Evolutionary conservation across 2,113 vertebrate species (phyloP).

Genomic region (Pao palembangensis): DNA sequence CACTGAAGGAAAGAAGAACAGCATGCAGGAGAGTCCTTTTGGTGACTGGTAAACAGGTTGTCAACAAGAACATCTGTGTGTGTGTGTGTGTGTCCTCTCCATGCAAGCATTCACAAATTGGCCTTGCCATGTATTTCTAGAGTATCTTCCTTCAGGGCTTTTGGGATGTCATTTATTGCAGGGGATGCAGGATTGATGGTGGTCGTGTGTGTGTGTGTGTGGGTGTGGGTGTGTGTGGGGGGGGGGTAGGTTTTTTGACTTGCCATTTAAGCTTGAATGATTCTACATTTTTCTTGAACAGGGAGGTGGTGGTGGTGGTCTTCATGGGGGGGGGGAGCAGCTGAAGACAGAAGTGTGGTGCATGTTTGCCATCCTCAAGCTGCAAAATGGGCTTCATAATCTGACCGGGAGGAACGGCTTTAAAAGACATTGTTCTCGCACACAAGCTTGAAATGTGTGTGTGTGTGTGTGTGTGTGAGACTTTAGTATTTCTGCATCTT

Average conservation of each 20-base stretch:
- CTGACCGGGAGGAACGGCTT: background rate
- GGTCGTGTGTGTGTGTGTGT: background rate
- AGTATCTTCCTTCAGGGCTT: constrained; percentile 51
- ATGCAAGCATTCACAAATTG: constrained; percentile 59
- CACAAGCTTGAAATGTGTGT: background rate
- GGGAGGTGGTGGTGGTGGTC: constrained; percentile 3
- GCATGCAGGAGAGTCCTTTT: constrained; percentile 17
- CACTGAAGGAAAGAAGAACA: constrained; percentile 5
- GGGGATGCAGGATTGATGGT: background rate
- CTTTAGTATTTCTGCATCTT: constrained; percentile 46
- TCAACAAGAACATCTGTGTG: constrained; percentile 44
- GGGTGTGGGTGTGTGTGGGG: background rate
- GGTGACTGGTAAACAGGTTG: constrained; percentile 43
- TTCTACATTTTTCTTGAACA: constrained; percentile 32
- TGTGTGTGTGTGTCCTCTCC: constrained; percentile 17
- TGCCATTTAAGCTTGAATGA: constrained; percentile 64
- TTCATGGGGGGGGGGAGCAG: constrained; percentile 4
- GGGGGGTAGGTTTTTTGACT: constrained; percentile 33
- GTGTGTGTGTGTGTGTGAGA: constrained; percentile 15
- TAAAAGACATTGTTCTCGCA: constrained; percentile 13
- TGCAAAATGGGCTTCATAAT: constrained; percentile 1
- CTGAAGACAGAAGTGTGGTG: background rate
- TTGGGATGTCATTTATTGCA: constrained; percentile 58
- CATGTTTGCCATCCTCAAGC: constrained; percentile 1
- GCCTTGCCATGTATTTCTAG: constrained; percentile 53